Percentiles rank a stretch among this genome's conserved stretches.
Evolutionary conservation across 2,113 vertebrate species (phyloP).

Genomic region (Pteropus alecto): DNA sequence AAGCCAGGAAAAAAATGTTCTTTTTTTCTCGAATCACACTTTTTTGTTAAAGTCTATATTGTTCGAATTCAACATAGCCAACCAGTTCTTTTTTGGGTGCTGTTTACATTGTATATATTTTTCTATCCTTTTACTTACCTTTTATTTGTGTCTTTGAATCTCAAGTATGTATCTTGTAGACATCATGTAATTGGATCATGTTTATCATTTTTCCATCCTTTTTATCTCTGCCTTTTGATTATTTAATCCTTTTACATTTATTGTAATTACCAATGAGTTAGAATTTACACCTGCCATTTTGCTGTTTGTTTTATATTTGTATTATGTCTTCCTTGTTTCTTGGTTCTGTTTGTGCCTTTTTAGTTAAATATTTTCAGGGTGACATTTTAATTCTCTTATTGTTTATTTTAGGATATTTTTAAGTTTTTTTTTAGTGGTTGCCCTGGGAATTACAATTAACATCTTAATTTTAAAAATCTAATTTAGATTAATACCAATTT

Average conservation of each 20-base stretch:
- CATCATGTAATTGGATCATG: background rate
- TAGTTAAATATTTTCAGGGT: background rate
- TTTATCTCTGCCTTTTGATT: background rate
- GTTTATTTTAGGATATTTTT: background rate
- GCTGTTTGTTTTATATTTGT: background rate
- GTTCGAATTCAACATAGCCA: background rate
- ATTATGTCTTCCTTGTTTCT: background rate
- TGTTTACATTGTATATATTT: background rate
- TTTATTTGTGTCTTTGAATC: background rate
- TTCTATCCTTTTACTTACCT: background rate
- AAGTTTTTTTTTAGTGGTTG: background rate
- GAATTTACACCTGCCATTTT: background rate
- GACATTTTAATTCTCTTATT: background rate
- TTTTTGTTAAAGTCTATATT: background rate
- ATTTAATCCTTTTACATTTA: background rate
- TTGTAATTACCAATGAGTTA: background rate
- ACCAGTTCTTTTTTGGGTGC: background rate
- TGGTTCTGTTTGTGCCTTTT: background rate
- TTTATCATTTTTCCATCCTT: background rate
- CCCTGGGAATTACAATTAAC: background rate
- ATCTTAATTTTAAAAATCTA: background rate
- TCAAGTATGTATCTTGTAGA: background rate
- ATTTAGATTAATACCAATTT: background rate
- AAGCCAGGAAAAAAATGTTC: no score
- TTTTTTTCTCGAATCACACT: background rate